Evolutionary conservation across 2,797 vertebrate genomes (phyloP), one percentile per base, ranked within the genome.

Genomic region (Phoebastria nigripes): DNA sequence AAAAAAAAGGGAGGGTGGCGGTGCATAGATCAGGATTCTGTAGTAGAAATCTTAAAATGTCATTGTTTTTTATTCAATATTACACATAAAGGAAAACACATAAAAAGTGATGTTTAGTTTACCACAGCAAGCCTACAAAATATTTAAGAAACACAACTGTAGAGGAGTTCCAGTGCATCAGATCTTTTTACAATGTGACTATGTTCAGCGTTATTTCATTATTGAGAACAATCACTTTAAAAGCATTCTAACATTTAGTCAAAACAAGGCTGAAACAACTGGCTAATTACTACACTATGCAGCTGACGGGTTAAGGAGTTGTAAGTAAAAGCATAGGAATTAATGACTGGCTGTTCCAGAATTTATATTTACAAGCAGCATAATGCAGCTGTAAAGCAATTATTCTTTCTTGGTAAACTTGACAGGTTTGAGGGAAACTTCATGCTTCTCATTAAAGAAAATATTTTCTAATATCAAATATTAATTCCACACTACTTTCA

Each of bases 201-300:
- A 55, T 24, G 72, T 39, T 87, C 55, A 41, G 19, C 74, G 44
- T 71, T 85, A 70, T 54, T 83, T 58, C n/a, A 58, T n/a, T 71
- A 42, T 0, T 16, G 24, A 91, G 58, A 77, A 91, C 14, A 9
- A 33, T 26, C 1, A 70, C n/a, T 83, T 87, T 37, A 51, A 59
- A 84, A 85, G 11, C 26, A 71, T 74, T 74, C 31, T 59, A 85
- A n/a, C 15, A 46, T 63, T 59, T 77, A 88, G 44, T 28, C 54
- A 86, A 93, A 93, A 44, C 24, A 82, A 78, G 33, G 35, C 52
- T 87, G 76, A 59, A 94, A 81, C 54, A 88, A 74, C 61, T 52
- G 44, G 8, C 14, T 86, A 86, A 91, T 89, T 82, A 72, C 46
- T 46, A 73, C 6, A 87, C n/a, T 17, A 42, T 11, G 15, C 19